Conservation (phyloP, 2,113 vertebrate genomes). For the Hassar affinis region DNA sequence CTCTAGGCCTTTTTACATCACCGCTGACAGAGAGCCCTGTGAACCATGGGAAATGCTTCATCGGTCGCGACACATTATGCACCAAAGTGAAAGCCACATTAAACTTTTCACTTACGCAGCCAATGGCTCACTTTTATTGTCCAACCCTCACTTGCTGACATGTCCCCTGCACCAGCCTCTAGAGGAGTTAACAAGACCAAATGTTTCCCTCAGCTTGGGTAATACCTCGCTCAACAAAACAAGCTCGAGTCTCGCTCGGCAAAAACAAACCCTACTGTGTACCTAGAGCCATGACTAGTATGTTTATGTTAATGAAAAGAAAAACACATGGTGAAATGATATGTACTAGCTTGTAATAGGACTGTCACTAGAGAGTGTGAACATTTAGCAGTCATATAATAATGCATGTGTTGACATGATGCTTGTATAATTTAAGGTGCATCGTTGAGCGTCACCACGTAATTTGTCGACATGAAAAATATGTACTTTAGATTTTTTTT, state of each 20-base stretch:
- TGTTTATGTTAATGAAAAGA: conserved; percentile 28
- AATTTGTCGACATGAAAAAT: conserved; percentile 15
- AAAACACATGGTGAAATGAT: conserved; percentile 3
- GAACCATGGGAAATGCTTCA: conserved; percentile 75
- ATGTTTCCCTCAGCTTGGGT: conserved; percentile 71
- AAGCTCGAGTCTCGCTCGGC: neutral
- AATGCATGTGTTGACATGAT: neutral
- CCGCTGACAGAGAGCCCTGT: conserved; percentile 70
- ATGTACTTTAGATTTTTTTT: neutral
- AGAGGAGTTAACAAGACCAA: conserved; percentile 67
- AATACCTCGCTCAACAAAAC: conserved; percentile 49
- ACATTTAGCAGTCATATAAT: conserved; percentile 10
- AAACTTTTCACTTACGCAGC: conserved; percentile 74
- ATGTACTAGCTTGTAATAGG: neutral
- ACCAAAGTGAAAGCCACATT: conserved; percentile 69
- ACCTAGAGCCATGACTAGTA: neutral
- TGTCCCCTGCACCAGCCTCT: conserved; percentile 57
- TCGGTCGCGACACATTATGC: conserved; percentile 73
- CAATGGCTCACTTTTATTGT: conserved; percentile 72
- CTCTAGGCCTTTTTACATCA: conserved; percentile 72
- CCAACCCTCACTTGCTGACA: conserved; percentile 62
- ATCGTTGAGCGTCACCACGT: neutral
- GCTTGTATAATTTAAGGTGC: conserved; percentile 17
- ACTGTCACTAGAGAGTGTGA: neutral
- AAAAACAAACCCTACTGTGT: conserved; percentile 4